These are phyloP conservation scores for Ceryle rudis DNA, from an alignment of 2,797 vertebrate species.

Conservation along the genomic window DNA sequence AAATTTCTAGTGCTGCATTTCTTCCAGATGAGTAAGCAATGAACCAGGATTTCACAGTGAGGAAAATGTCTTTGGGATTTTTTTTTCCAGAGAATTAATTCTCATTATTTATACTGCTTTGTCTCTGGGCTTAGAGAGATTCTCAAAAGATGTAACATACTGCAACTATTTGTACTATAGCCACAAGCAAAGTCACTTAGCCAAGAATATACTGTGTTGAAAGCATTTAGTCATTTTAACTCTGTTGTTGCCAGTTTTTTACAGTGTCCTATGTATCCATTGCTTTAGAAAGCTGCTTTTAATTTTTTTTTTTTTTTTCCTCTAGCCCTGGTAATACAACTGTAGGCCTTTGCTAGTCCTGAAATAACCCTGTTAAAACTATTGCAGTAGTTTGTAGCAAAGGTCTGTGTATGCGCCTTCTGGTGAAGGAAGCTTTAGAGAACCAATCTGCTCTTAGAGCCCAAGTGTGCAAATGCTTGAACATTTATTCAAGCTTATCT, in stretches of 20 bases:
- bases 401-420: not conserved
- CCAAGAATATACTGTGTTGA: not conserved
- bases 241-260: not conserved
- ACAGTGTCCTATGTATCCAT: not conserved
- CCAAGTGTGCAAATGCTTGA: not conserved
- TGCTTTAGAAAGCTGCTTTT: conserved; percentile 1
- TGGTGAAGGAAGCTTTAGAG: not conserved
- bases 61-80: conserved; percentile 1
- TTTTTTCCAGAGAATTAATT: not conserved
- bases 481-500: not conserved
- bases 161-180: not conserved
- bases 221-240: not conserved
- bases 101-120: conserved; percentile 17
- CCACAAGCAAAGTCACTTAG: conserved; percentile 19
- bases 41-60: conserved; percentile 32
- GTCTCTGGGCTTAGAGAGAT: not conserved
- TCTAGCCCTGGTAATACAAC: not conserved
- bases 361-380: not conserved
- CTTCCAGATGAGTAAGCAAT: conserved; percentile 64
- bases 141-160: not conserved
- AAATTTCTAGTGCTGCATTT: conserved; percentile 47
- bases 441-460: not conserved
- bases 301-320: not conserved
- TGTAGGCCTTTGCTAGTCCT: not conserved
- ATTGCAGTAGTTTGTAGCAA: not conserved